Conservation (phyloP, 2,797 vertebrate species). For the Oreortyx pictus region DNA sequence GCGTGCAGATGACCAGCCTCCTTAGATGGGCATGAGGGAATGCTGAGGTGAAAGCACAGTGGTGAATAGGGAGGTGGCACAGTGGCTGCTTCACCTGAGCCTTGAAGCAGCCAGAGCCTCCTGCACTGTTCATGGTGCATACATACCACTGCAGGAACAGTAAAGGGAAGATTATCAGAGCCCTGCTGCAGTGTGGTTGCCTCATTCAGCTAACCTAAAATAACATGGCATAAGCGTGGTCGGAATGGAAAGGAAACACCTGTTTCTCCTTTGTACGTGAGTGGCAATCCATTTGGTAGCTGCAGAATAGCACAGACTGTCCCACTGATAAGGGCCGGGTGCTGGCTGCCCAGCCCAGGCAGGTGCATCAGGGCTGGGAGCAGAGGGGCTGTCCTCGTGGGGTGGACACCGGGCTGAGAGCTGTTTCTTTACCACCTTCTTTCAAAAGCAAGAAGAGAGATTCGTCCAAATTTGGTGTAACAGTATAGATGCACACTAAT, state of each 20-base stretch:
- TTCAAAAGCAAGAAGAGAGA: not conserved
- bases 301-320: conserved; percentile 67
- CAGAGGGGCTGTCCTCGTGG: not conserved
- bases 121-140: not conserved
- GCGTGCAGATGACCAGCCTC: not conserved
- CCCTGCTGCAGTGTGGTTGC: not conserved
- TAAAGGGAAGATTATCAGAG: not conserved
- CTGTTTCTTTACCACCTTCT: not conserved
- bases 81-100: not conserved
- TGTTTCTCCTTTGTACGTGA: conserved; percentile 74
- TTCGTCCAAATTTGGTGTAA: not conserved
- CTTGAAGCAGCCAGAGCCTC: not conserved
- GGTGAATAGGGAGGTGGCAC: not conserved
- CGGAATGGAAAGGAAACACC: conserved; percentile 75
- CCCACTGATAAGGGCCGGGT: conserved; percentile 43
- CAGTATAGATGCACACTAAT: not conserved
- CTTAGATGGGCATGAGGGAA: not conserved
- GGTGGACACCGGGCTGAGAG: accelerated
- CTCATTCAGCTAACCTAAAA: conserved; percentile 48
- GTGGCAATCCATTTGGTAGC: conserved; percentile 74
- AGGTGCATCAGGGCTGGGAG: conserved; percentile 42
- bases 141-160: not conserved
- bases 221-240: conserved; percentile 21
- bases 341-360: conserved; percentile 38
- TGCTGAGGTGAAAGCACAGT: not conserved